Evolutionary conservation across 2,797 vertebrate genomes (phyloP), one percentile per base, ranked within the genome.

Genomic region (Eupleurogrammus muticus): DNA sequence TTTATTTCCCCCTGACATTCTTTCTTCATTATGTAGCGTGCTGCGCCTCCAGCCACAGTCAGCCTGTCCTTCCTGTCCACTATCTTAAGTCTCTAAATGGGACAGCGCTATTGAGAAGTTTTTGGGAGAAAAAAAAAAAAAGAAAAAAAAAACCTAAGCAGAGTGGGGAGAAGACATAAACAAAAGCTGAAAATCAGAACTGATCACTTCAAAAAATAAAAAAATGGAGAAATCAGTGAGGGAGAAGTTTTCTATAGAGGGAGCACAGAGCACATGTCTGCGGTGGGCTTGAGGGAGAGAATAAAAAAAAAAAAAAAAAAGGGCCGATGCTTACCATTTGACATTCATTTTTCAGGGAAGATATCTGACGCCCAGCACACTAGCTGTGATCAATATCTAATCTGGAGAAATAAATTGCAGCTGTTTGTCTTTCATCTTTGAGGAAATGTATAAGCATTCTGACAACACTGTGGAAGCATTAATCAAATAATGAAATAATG

Each of bases 351-450:
- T 92, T 93, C 92, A 90, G 88, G 59, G 75, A 84, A 86, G 90
- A 93, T 92, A 89, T 90, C 84, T 87, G 92, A 94, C 89, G 87
- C 90, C 91, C 90, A 73, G 88, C 88, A 64, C 89, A 86, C 85
- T 85, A 65, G 69, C 84, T 78, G 84, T 94, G 93, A 95, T 95
- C 94, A 94, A 95, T 95, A 95, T 94, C 93, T 95, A 92, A 95
- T 95, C 94, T 94, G 88, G 83, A 83, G 92, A 93, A 94, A 93
- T 93, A 94, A 95, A 95, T 95, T 93, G 94, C 86, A 58, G 79
- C 92, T 92, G 92, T 95, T 94, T 93, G 92, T 94, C 94, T 94
- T 95, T 93, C 91, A 90, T 94, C 92, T 93, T 89, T 87, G 80
- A 90, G 92, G 92, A 94, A 94, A 92, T 90, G 89, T 92, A 90